phyloP scores from a whole-genome alignment of 64 coral and sea anemone species.

The Pachyseris speciosa region DNA sequence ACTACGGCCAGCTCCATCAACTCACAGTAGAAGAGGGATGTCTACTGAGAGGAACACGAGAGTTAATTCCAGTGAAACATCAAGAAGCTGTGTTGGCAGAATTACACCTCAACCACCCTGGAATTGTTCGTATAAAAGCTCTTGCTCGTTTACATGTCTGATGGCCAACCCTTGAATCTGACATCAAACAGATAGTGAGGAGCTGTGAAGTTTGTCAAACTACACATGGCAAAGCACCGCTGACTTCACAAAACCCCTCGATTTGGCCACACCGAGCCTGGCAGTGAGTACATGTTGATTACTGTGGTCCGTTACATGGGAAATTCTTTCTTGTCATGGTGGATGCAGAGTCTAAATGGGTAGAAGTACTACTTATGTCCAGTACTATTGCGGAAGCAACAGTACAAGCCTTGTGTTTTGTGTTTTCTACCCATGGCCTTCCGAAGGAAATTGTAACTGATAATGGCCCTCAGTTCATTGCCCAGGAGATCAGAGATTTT shows the following conservation, averaged over 20 bases:
- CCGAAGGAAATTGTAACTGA: constrained; percentile 28
- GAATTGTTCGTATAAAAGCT: constrained; percentile 29
- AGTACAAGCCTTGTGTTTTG: constrained; percentile 16
- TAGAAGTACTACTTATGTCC: constrained; percentile 17
- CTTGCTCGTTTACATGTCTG: constrained; percentile 4
- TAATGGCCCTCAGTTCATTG: constrained; percentile 56
- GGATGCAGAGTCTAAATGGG: constrained; percentile 41
- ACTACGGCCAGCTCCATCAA: constrained; percentile 20
- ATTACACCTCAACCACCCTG: constrained; percentile 11
- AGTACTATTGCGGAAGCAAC: constrained; percentile 19
- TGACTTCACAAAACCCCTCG: constrained; percentile 31
- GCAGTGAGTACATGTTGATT: constrained; percentile 62
- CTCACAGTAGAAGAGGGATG: constrained; percentile 44
- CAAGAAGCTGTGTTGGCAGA: constrained; percentile 1
- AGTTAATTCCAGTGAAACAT: constrained; percentile 21
- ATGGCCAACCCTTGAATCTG: background rate
- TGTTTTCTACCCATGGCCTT: constrained; percentile 42
- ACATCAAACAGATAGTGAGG: constrained; percentile 11
- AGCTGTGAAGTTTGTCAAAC: constrained; percentile 36
- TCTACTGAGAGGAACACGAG: constrained; percentile 41
- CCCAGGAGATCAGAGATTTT: constrained; percentile 49
- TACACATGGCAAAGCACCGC: no score
- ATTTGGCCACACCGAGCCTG: constrained; percentile 45
- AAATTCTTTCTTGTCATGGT: background rate
- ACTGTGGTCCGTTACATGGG: constrained; percentile 40